Percentiles rank a stretch among this genome's conserved stretches.
phyloP scores from a whole-genome alignment of 2,113 vertebrate genomes.

The Trogon melanurus region DNA sequence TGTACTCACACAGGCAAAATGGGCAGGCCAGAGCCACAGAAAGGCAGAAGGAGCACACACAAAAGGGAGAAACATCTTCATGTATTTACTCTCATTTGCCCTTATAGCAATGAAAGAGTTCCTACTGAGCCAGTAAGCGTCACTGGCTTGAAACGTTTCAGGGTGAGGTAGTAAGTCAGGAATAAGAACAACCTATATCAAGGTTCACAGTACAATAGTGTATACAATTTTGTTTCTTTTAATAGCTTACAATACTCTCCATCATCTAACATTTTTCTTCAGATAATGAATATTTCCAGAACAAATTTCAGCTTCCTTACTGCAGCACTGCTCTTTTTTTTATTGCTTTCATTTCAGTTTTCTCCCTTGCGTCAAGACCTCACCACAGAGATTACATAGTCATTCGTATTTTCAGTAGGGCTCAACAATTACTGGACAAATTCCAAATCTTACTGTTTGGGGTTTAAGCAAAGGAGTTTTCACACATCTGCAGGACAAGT shows the following conservation, averaged over 20 bases:
- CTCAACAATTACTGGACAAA: neutral
- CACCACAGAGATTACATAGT: neutral
- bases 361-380: neutral
- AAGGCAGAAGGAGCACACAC: neutral
- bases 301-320: neutral
- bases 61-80: neutral
- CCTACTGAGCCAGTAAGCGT: neutral
- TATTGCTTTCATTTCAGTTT: neutral
- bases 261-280: neutral
- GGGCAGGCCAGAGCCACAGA: neutral
- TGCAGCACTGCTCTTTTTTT: neutral
- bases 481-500: neutral
- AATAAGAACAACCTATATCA: neutral
- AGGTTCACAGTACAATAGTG: neutral
- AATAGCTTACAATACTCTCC: neutral
- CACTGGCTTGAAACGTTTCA: neutral
- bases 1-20: neutral
- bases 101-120: neutral
- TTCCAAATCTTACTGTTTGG: neutral
- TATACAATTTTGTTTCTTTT: neutral
- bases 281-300: neutral
- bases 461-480: neutral
- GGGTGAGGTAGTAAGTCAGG: neutral
- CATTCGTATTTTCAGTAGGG: neutral
- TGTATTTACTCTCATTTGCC: neutral